Evolutionary conservation across 2,113 vertebrate genomes (phyloP).

Genomic region (Chloropsis cyanopogon): DNA sequence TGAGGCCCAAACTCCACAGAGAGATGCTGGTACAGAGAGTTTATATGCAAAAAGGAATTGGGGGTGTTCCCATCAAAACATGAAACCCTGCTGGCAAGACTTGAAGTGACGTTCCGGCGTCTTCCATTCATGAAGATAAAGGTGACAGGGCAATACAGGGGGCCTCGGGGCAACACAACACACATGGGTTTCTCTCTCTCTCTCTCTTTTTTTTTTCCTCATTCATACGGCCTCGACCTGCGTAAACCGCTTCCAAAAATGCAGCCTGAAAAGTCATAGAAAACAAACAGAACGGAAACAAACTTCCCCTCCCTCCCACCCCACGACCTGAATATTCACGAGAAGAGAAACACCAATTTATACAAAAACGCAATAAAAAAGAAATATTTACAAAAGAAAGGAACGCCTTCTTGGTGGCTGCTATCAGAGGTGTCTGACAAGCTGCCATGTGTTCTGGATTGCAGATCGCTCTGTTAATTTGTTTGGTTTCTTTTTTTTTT

Average conservation of each 20-base stretch:
- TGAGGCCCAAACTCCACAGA: constrained; percentile 61
- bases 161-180: constrained; percentile 34
- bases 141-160: constrained; percentile 46
- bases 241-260: constrained; percentile 65
- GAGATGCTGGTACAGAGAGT: constrained; percentile 65
- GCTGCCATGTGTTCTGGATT: constrained; percentile 73
- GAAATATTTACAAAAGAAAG: constrained; percentile 83
- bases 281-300: constrained; percentile 71
- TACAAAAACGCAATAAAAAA: constrained; percentile 82
- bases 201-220: constrained; percentile 12
- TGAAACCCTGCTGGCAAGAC: constrained; percentile 67
- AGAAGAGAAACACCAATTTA: constrained; percentile 79
- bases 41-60: constrained; percentile 60
- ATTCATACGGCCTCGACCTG: constrained; percentile 63
- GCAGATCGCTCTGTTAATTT: constrained; percentile 73
- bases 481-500: constrained; percentile 60
- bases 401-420: constrained; percentile 71
- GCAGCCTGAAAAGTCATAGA: constrained; percentile 61
- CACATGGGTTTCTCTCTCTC: constrained; percentile 44
- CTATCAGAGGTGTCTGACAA: constrained; percentile 60
- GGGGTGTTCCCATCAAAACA: constrained; percentile 61
- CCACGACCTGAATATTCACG: constrained; percentile 77
- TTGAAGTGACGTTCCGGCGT: constrained; percentile 62
- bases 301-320: constrained; percentile 66
- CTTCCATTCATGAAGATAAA: constrained; percentile 65